Percentiles rank a stretch among this genome's conserved stretches.
These are phyloP conservation scores for Galerucella nymphaeae DNA, from an alignment of 2,888 invertebrate genomes.

Conservation along the genomic window DNA sequence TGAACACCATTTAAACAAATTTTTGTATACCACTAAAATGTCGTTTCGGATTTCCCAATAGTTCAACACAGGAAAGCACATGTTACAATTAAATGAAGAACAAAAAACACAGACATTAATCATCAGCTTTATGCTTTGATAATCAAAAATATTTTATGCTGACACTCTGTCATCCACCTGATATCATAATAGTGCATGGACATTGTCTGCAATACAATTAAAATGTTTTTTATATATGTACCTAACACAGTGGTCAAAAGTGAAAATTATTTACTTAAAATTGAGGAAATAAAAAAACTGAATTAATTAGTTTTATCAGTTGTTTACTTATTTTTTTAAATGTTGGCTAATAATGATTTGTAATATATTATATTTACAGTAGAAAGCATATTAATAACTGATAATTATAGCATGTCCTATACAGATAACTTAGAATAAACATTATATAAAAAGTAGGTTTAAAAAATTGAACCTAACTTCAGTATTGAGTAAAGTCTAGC, in stretches of 20 bases:
- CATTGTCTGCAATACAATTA: not conserved
- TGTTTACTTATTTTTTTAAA: not conserved
- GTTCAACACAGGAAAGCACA: not conserved
- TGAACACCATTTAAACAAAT: too few species aligned
- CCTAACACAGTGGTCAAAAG: not conserved
- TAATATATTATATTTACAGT: not conserved
- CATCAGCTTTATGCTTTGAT: conserved; percentile 4
- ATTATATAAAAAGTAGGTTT: too few species aligned
- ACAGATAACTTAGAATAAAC: not conserved
- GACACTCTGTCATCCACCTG: not conserved
- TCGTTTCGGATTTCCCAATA: not conserved
- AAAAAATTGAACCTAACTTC: too few species aligned
- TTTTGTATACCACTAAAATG: conserved; percentile 5
- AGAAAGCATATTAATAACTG: not conserved
- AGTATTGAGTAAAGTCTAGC: too few species aligned
- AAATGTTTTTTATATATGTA: conserved; percentile 1
- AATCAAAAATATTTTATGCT: conserved; percentile 6
- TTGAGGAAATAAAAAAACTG: too few species aligned
- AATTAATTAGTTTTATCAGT: not conserved
- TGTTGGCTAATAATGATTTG: not conserved
- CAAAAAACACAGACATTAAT: not conserved
- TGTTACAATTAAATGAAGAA: not conserved
- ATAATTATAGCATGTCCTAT: not conserved
- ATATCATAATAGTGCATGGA: not conserved
- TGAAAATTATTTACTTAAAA: too few species aligned